These are phyloP conservation scores for Tromatobia lineatoria DNA, from an alignment of 2,888 invertebrate species.

Conservation along the genomic window DNA sequence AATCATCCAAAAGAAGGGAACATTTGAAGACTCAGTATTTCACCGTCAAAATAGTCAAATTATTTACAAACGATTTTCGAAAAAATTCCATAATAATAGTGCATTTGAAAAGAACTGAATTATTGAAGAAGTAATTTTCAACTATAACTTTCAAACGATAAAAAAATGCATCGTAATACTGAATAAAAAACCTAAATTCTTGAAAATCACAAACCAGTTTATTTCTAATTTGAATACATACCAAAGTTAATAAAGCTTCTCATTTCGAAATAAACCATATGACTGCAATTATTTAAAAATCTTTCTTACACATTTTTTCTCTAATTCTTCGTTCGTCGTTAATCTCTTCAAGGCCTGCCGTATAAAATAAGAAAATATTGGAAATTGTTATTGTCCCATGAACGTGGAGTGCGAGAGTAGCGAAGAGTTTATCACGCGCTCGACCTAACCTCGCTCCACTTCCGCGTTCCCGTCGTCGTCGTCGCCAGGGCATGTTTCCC, in stretches of 20 bases:
- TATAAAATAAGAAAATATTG: constrained; percentile 63
- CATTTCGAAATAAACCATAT: too few species aligned
- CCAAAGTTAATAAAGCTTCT: too few species aligned
- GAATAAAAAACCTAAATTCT: too few species aligned
- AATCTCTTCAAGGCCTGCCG: constrained; percentile 26
- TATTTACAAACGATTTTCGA: too few species aligned
- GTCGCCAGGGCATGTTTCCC: constrained; percentile 47
- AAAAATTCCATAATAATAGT: too few species aligned
- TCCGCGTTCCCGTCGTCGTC: constrained; percentile 54
- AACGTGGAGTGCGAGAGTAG: constrained; percentile 13
- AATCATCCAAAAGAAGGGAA: background rate
- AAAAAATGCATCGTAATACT: too few species aligned
- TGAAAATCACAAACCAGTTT: too few species aligned
- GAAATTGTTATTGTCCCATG: constrained; percentile 46
- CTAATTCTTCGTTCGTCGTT: constrained; percentile 1
- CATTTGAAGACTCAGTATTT: background rate
- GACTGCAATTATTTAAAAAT: background rate
- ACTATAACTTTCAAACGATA: too few species aligned
- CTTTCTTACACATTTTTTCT: background rate
- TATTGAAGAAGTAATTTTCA: too few species aligned
- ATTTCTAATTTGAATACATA: too few species aligned
- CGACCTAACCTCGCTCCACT: constrained; percentile 64
- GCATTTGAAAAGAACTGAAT: too few species aligned
- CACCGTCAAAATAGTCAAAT: background rate
- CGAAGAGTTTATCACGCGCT: constrained; percentile 48